Conservation (phyloP, 2,797 vertebrate species). For the Myotis vivesi region DNA sequence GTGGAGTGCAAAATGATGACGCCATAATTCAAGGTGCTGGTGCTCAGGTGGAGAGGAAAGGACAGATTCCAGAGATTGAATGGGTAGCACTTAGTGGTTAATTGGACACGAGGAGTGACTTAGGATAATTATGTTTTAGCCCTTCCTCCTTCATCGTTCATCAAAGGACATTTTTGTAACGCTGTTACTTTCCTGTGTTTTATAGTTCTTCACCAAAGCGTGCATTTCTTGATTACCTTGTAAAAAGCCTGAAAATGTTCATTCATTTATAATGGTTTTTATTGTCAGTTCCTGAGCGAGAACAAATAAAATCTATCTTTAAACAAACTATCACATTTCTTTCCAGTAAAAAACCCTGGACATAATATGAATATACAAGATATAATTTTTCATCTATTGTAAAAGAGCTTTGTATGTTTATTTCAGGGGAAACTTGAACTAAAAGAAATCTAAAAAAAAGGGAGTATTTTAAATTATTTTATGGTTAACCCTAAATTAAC, state of each 20-base stretch:
- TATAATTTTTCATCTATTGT: neutral
- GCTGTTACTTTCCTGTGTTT: neutral
- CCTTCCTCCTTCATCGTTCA: conserved; percentile 21
- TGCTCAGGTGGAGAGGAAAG: neutral
- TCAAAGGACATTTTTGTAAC: conserved; percentile 50
- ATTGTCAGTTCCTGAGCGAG: conserved; percentile 22
- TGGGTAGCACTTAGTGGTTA: conserved; percentile 44
- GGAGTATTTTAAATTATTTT: conserved; percentile 7
- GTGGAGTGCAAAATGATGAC: conserved; percentile 39
- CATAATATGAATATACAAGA: neutral
- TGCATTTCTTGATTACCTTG: conserved; percentile 45
- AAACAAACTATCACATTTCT: conserved; percentile 3
- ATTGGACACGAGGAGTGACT: conserved; percentile 48
- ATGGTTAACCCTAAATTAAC: neutral
- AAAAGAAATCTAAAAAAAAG: neutral
- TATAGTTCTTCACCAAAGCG: conserved; percentile 29
- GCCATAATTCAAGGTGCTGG: conserved; percentile 28
- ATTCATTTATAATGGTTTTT: conserved; percentile 46
- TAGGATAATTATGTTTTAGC: conserved; percentile 54
- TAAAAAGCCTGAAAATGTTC: conserved; percentile 59
- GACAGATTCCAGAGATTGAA: neutral
- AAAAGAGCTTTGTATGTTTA: neutral
- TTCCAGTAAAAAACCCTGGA: neutral
- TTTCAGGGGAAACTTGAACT: neutral
- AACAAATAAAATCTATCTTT: conserved; percentile 62